Percentiles rank a stretch among this genome's conserved stretches.
phyloP scores from a whole-genome alignment of 2,113 vertebrate species.

The Burhinus oedicnemus region DNA sequence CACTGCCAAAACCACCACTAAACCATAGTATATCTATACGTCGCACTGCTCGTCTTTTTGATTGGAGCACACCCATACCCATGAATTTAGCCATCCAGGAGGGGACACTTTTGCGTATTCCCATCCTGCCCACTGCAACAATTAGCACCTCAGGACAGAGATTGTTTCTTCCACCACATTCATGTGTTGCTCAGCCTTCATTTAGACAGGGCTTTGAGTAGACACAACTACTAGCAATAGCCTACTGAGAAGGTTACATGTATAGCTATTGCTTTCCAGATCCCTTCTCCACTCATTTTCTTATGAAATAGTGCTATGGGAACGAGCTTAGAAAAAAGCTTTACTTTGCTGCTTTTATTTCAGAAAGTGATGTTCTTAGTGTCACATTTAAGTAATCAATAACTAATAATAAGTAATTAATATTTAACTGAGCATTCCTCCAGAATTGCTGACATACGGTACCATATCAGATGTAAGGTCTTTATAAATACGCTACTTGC shows the following conservation, averaged over 20 bases:
- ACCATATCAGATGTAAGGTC: not conserved
- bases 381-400: not conserved
- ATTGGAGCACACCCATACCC: not conserved
- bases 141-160: not conserved
- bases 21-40: rapidly evolving
- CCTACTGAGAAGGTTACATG: not conserved
- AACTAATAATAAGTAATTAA: not conserved
- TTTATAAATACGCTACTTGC: not conserved
- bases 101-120: too few species aligned
- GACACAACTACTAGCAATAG: rapidly evolving
- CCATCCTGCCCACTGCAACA: not conserved
- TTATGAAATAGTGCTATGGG: not conserved
- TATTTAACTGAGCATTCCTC: not conserved
- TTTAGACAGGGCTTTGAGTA: not conserved
- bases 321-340: not conserved
- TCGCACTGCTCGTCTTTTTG: not conserved
- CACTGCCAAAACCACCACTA: too few species aligned
- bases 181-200: not conserved
- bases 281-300: not conserved
- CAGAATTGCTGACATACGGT: not conserved
- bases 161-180: not conserved
- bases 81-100: not conserved
- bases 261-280: not conserved
- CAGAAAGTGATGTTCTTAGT: not conserved
- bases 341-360: not conserved